Evolutionary conservation across 2,888 invertebrate genomes (phyloP).

Genomic region (Biston betularia): DNA sequence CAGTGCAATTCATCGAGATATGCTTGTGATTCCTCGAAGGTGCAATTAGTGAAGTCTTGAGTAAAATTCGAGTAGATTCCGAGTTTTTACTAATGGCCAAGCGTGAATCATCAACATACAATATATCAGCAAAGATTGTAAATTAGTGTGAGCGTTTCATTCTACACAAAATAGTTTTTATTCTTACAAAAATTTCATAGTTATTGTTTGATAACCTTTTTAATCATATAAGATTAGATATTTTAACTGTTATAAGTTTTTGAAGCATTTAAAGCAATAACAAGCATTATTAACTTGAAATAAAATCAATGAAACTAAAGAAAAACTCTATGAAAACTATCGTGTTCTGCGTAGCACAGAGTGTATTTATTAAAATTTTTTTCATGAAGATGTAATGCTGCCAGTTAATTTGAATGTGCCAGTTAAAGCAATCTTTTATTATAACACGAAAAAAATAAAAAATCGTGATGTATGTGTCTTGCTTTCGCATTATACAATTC

Average conservation of each 20-base stretch:
- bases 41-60: neutral
- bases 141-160: constrained; percentile 39
- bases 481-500: too few relatives aligned
- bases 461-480: too few relatives aligned
- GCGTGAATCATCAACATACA: constrained; percentile 74
- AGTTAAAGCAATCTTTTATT: neutral
- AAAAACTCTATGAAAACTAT: neutral
- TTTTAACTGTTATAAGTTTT: neutral
- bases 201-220: neutral
- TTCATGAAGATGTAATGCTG: neutral
- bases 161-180: constrained; percentile 13
- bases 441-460: neutral
- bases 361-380: constrained; percentile 39
- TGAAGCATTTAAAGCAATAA: neutral
- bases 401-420: neutral
- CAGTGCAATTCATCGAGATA: too few relatives aligned
- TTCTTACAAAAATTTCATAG: neutral
- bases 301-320: neutral
- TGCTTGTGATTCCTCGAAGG: too few relatives aligned
- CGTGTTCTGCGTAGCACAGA: constrained; percentile 26
- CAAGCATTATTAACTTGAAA: neutral
- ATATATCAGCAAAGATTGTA: constrained; percentile 52
- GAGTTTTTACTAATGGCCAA: neutral
- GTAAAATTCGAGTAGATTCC: neutral
- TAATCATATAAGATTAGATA: neutral